Percentiles rank a stretch among this genome's conserved stretches.
These are phyloP conservation scores for Masnerella sp. DNA, from an alignment of 2,888 invertebrate genomes.

Conservation along the genomic window DNA sequence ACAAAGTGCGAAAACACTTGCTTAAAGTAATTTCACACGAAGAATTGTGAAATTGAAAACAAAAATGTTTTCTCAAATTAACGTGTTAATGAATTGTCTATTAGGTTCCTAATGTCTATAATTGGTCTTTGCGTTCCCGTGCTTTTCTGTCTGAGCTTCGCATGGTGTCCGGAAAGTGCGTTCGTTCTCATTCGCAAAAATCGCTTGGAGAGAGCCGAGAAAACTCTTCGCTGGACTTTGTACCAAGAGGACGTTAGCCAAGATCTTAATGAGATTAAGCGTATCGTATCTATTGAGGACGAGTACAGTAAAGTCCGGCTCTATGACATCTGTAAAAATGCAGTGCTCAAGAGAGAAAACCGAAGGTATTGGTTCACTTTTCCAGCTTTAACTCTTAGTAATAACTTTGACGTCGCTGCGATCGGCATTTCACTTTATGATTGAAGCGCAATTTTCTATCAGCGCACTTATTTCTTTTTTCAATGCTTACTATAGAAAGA, in stretches of 20 bases:
- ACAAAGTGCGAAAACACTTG: no score
- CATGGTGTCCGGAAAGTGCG: conserved; percentile 75
- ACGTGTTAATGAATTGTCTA: background rate
- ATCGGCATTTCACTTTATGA: no score
- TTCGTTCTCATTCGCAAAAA: conserved; percentile 72
- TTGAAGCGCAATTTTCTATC: no score
- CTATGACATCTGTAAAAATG: conserved; percentile 42
- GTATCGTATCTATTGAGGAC: conserved; percentile 70
- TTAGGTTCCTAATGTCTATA: conserved; percentile 69
- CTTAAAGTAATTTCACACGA: no score
- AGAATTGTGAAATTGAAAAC: no score
- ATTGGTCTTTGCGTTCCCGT: conserved; percentile 68
- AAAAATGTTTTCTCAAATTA: no score
- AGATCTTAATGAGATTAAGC: conserved; percentile 73
- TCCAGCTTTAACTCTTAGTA: background rate
- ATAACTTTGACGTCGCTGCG: no score
- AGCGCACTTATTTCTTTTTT: no score
- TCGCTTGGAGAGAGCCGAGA: conserved; percentile 68
- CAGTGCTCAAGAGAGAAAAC: conserved; percentile 43
- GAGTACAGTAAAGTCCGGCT: conserved; percentile 40
- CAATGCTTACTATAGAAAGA: no score
- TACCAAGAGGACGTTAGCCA: conserved; percentile 71
- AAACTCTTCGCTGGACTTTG: conserved; percentile 71
- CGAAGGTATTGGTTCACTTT: conserved; percentile 30
- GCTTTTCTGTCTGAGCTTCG: conserved; percentile 68